These are phyloP conservation scores for Burhinus bistriatus DNA, from an alignment of 2,113 vertebrate genomes.

Conservation along the genomic window DNA sequence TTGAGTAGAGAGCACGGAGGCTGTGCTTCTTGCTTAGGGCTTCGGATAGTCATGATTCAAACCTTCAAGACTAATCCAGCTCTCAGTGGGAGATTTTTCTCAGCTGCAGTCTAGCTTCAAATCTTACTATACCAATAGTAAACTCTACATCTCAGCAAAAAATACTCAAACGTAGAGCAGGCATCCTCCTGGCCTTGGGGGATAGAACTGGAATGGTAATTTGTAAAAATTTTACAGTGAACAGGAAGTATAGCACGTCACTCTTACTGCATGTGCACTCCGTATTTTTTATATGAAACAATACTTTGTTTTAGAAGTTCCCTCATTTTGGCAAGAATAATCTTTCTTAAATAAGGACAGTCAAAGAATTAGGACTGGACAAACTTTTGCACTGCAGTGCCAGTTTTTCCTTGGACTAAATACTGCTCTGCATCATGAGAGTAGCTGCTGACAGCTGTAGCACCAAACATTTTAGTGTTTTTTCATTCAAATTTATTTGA, in stretches of 20 bases:
- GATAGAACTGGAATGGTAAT: background rate
- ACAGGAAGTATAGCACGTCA: background rate
- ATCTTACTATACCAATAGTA: background rate
- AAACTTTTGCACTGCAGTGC: background rate
- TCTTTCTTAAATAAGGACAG: background rate
- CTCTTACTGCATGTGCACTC: background rate
- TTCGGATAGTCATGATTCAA: accelerated
- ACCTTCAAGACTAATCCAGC: background rate
- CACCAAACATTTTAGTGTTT: background rate
- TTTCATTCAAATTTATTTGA: background rate
- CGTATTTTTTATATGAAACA: background rate
- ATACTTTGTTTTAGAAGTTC: background rate
- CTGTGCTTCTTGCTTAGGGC: background rate
- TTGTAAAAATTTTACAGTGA: background rate
- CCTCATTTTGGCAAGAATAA: background rate
- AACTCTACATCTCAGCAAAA: background rate
- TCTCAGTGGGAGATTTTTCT: background rate
- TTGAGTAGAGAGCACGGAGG: background rate
- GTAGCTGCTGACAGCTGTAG: background rate
- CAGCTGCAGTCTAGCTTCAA: background rate
- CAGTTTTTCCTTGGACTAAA: background rate
- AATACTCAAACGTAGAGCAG: background rate
- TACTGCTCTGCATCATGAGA: background rate
- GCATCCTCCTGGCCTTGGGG: background rate
- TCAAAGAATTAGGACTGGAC: background rate